Evolutionary conservation across 2,113 vertebrate genomes (phyloP), one percentile per base, ranked within the genome.

Genomic region (Upupa epops): DNA sequence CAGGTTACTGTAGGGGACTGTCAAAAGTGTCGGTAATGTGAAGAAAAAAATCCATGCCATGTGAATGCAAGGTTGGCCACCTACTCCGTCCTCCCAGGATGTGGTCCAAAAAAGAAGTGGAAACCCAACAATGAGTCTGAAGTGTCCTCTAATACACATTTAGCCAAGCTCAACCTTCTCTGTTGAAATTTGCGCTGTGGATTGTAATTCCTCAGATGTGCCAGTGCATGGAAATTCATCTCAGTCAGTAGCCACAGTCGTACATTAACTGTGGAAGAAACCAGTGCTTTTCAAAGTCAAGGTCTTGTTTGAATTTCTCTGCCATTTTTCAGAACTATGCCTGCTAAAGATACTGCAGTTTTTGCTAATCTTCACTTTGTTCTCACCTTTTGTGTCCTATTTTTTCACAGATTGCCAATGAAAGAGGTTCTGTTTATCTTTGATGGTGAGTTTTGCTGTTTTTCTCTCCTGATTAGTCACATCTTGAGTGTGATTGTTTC

Each of bases 341-440:
- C 22, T 89, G 24, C 12, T 64, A 68, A 83, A 48, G 2, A 36
- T 83, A 17, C 3, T 13, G 6, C 65, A 54, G 17, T 12, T 68
- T 60, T 51, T 46, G 69, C 32, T 77, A 9, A 8, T 68, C 17
- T 77, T 29, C 22, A 32, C 9, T 82, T 73, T 20, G 3, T 70
- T 84, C 78, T 61, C 1, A 2, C 12, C 4, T 55, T 80, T 68
- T 46, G 24, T 42, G 28, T 24, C 37, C 2, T 17, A 31, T 92
- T 60, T 83, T 66, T 37, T 20, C 79, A 3, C 32, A 95, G 91
- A 61, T 60, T 89, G 65, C 74, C 13, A 78, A 46, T 60, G 71
- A 93, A 92, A 83, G 29, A 87, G 65, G 60, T 83, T 95, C 92
- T 76, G n/a, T 94, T 84, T 94, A 94, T n/a, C 46, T 52, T 19